Evolutionary conservation across 2,797 vertebrate species (phyloP).

Genomic region (Vipera ursinii): DNA sequence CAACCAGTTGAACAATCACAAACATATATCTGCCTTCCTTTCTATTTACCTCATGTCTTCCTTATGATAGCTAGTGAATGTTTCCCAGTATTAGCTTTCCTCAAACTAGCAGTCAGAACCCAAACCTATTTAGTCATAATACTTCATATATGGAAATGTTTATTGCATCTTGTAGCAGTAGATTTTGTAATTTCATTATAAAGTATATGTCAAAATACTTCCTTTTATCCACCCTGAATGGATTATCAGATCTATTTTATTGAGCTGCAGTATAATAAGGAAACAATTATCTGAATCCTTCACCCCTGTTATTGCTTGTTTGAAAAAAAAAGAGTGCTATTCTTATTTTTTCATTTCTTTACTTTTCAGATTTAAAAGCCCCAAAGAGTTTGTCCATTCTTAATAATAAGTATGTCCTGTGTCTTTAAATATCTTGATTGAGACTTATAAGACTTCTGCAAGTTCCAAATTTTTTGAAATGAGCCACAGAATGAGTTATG

Average conservation of each 20-base stretch:
- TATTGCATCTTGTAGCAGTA: background rate
- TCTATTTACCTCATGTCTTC: background rate
- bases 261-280: background rate
- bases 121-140: background rate
- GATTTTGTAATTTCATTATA: background rate
- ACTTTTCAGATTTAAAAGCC: background rate
- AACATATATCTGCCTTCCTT: background rate
- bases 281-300: background rate
- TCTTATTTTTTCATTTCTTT: background rate
- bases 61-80: background rate
- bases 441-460: background rate
- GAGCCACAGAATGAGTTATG: background rate
- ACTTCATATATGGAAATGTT: background rate
- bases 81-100: background rate
- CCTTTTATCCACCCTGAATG: background rate
- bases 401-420: background rate
- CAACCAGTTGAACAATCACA: background rate
- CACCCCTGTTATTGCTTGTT: background rate
- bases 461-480: background rate
- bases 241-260: background rate
- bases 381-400: background rate
- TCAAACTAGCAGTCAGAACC: background rate
- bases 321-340: background rate
- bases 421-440: background rate
- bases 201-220: background rate